Evolutionary conservation across 2,797 vertebrate genomes (phyloP).

Genomic region (Artibeus jamaicensis): DNA sequence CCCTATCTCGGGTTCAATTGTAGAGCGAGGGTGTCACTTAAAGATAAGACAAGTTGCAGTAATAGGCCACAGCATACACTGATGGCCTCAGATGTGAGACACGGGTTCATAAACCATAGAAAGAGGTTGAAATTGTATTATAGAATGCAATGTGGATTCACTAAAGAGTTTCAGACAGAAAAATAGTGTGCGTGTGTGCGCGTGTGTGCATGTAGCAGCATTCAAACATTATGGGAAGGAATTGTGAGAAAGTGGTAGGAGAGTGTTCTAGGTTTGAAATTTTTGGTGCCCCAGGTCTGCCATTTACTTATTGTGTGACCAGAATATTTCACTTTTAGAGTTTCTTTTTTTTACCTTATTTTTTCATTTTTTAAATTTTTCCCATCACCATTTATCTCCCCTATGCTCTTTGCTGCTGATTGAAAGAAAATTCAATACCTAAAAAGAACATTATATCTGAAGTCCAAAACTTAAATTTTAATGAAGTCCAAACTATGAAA

Average conservation of each 20-base stretch:
- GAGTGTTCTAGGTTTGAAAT: not conserved
- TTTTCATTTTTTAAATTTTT: no score
- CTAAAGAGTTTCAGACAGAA: not conserved
- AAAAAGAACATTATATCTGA: not conserved
- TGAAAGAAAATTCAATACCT: conserved; percentile 25
- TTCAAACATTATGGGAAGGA: not conserved
- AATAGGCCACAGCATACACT: not conserved
- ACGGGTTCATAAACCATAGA: not conserved
- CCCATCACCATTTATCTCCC: no score
- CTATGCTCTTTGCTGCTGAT: not conserved
- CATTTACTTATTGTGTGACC: not conserved
- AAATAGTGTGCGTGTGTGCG: not conserved
- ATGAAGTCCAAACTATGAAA: conserved; percentile 25
- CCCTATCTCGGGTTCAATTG: not conserved
- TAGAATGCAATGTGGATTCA: not conserved
- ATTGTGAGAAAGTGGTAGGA: not conserved
- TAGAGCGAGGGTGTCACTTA: not conserved
- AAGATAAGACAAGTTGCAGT: not conserved
- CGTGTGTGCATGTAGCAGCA: not conserved
- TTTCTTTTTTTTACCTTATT: not conserved
- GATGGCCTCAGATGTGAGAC: not conserved
- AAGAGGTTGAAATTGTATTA: not conserved
- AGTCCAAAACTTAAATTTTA: conserved; percentile 21
- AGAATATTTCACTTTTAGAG: not conserved
- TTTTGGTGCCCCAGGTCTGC: not conserved